These are phyloP conservation scores for Adelges cooleyi DNA, from an alignment of 1,140 invertebrate species.

Conservation along the genomic window DNA sequence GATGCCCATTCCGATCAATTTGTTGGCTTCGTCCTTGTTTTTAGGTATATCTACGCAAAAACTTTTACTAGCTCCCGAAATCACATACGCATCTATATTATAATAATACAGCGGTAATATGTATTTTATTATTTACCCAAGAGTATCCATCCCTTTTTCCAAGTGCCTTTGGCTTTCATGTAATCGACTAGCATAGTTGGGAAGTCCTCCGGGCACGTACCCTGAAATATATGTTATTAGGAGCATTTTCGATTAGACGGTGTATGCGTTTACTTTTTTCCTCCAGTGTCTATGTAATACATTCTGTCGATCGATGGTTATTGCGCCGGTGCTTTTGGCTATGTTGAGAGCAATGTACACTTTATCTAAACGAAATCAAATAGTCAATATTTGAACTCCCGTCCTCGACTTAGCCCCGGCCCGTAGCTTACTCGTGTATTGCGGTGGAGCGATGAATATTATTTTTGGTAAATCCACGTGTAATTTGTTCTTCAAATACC, in stretches of 20 bases:
- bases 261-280: neutral
- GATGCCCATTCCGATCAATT: neutral
- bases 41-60: neutral
- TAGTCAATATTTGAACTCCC: neutral
- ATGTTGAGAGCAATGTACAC: slow-evolving; percentile 4
- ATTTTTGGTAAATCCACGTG: slow-evolving; percentile 7
- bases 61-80: neutral
- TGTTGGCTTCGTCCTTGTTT: neutral
- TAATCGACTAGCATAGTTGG: neutral
- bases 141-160: neutral
- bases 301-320: slow-evolving; percentile 13
- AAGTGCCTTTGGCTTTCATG: slow-evolving; percentile 6
- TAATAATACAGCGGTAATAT: too few species aligned
- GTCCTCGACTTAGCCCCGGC: neutral
- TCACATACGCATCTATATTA: too few species aligned
- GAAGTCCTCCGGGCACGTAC: neutral
- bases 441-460: neutral
- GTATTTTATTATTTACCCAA: neutral
- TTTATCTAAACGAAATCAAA: neutral
- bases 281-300: neutral
- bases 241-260: too few species aligned
- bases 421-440: neutral
- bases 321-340: slow-evolving; percentile 10
- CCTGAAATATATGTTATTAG: too few species aligned
- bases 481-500: neutral